These are phyloP conservation scores for Falco berigora DNA, from an alignment of 2,797 vertebrate species.

Conservation along the genomic window DNA sequence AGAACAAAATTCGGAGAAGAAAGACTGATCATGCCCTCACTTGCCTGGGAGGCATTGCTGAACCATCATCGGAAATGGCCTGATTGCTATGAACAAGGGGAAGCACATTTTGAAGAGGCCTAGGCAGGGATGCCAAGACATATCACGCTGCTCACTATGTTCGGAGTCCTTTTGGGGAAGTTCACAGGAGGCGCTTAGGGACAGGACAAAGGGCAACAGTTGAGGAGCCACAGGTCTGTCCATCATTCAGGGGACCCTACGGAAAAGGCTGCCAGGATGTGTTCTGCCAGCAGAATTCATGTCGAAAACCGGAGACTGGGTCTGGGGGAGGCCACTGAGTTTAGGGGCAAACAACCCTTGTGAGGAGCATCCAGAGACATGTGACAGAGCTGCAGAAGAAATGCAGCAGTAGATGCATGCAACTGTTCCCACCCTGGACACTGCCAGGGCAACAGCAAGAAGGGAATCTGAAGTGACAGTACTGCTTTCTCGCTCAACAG, in stretches of 20 bases:
- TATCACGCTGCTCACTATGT: background rate
- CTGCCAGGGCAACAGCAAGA: background rate
- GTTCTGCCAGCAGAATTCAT: background rate
- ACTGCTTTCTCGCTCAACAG: background rate
- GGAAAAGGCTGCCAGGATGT: background rate
- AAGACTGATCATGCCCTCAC: slow-evolving; percentile 30
- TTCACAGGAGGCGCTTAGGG: slow-evolving; percentile 5
- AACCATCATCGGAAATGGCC: slow-evolving; percentile 47
- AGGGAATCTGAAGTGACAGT: slow-evolving; percentile 40
- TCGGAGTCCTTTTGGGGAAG: slow-evolving; percentile 21
- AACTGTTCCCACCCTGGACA: background rate
- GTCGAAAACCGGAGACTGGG: background rate
- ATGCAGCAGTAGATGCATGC: background rate
- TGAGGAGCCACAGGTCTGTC: slow-evolving; percentile 11
- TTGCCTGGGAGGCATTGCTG: slow-evolving; percentile 55
- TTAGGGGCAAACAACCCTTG: background rate
- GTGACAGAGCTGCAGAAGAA: background rate
- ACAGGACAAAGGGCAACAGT: background rate
- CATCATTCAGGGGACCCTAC: background rate
- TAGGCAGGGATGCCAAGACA: slow-evolving; percentile 49
- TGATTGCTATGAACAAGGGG: slow-evolving; percentile 56
- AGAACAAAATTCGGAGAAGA: slow-evolving; percentile 15
- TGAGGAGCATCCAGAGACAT: background rate
- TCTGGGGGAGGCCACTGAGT: background rate
- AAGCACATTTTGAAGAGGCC: slow-evolving; percentile 51